Percentiles rank a stretch among this genome's conserved stretches.
phyloP scores from a whole-genome alignment of 2,888 invertebrate genomes.

The Callyntrura sp. region DNA sequence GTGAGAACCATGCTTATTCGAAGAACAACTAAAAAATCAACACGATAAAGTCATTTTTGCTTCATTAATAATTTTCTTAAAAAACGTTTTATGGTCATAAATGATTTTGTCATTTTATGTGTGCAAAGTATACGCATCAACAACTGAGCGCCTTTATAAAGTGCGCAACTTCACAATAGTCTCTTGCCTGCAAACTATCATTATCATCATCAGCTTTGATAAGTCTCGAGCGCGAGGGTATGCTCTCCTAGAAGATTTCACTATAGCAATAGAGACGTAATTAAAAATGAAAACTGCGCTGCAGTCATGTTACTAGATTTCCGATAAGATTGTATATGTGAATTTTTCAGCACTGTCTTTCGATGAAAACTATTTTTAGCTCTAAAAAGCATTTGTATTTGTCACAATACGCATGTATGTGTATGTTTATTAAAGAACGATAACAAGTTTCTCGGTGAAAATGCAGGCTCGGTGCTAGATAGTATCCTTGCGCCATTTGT shows the following conservation, averaged over 20 bases:
- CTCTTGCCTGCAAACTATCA: too few species aligned
- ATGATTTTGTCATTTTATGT: conserved; percentile 4
- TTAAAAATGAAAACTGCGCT: conserved; percentile 1
- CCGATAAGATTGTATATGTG: not conserved
- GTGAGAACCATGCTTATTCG: too few species aligned
- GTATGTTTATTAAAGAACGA: not conserved
- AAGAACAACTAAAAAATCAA: conserved; percentile 14
- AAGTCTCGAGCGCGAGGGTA: too few species aligned
- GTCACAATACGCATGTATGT: too few species aligned
- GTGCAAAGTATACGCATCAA: conserved; percentile 5
- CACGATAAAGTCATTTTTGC: not conserved
- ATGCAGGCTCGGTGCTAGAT: not conserved
- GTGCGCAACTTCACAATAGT: too few species aligned
- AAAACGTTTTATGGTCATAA: not conserved
- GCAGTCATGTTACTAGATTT: not conserved
- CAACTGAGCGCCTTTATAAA: not conserved
- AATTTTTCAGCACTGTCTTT: not conserved
- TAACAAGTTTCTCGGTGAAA: too few species aligned
- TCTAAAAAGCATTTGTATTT: too few species aligned
- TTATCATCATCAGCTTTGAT: too few species aligned
- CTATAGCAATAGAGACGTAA: not conserved
- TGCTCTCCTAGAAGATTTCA: not conserved
- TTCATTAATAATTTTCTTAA: conserved; percentile 19
- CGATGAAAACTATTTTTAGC: too few species aligned
- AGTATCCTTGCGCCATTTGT: not conserved